Percentiles rank a stretch among this genome's conserved stretches.
Conservation (phyloP, 2,888 invertebrate genomes). For the Mythimna loreyi region DNA sequence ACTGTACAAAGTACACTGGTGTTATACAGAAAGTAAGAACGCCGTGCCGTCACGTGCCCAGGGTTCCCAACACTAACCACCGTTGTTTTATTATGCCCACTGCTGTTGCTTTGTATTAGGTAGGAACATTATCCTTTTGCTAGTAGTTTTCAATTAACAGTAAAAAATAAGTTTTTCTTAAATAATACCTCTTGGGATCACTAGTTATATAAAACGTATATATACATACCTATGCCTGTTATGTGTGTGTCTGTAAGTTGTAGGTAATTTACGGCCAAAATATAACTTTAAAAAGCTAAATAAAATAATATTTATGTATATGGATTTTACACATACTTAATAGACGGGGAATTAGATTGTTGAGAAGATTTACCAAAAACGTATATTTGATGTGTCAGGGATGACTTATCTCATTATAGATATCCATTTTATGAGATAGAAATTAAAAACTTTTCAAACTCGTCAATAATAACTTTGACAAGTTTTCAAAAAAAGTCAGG, state of each 20-base stretch:
- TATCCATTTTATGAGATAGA: neutral
- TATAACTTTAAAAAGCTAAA: constrained; percentile 6
- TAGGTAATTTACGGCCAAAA: constrained; percentile 13
- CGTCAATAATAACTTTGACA: neutral
- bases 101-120: constrained; percentile 6
- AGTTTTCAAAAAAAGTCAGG: neutral
- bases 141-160: constrained; percentile 7
- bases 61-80: neutral
- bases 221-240: neutral
- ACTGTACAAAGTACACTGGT: too few relatives aligned
- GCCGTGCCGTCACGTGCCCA: neutral
- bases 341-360: neutral
- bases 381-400: neutral
- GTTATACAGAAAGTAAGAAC: too few relatives aligned
- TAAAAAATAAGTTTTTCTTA: neutral
- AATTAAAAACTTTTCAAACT: neutral
- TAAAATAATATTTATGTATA: constrained; percentile 5
- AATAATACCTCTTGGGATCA: constrained; percentile 41
- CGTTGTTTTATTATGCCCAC: neutral
- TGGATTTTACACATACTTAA: neutral
- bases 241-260: constrained; percentile 19
- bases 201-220: constrained; percentile 27
- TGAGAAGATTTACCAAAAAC: constrained; percentile 3
- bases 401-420: too few relatives aligned
- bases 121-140: neutral